Conservation (phyloP, 2,797 vertebrate genomes). For the Manis crassicaudata region DNA sequence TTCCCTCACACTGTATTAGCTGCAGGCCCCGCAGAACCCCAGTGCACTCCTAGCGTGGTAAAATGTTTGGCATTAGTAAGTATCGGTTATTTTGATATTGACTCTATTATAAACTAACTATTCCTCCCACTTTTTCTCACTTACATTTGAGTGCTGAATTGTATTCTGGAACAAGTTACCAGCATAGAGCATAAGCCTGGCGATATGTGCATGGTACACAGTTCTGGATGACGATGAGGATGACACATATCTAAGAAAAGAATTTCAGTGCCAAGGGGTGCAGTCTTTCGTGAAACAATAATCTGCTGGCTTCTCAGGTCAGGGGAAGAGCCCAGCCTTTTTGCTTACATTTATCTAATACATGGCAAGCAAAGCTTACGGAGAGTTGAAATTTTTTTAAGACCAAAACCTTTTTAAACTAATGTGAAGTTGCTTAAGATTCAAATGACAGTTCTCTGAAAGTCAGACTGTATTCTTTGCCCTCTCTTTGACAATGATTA, state of each 20-base stretch:
- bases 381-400: slow-evolving; percentile 68
- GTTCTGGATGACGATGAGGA: background rate
- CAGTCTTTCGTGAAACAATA: slow-evolving; percentile 57
- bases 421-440: slow-evolving; percentile 81
- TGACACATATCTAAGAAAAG: slow-evolving; percentile 66
- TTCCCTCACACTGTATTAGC: background rate
- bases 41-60: too few relatives aligned
- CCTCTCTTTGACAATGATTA: slow-evolving; percentile 82
- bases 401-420: slow-evolving; percentile 81
- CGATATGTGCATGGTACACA: background rate
- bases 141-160: background rate
- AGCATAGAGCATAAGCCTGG: background rate
- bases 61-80: background rate
- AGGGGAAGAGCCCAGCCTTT: background rate
- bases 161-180: background rate
- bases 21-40: background rate
- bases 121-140: background rate
- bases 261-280: background rate
- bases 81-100: background rate
- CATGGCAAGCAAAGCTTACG: slow-evolving; percentile 15
- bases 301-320: slow-evolving; percentile 13
- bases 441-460: slow-evolving; percentile 82
- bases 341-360: background rate
- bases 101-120: background rate
- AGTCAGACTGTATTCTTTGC: slow-evolving; percentile 84